Evolutionary conservation across 2,888 invertebrate genomes (phyloP), one percentile per base, ranked within the genome.

Genomic region (Chesias legatella): DNA sequence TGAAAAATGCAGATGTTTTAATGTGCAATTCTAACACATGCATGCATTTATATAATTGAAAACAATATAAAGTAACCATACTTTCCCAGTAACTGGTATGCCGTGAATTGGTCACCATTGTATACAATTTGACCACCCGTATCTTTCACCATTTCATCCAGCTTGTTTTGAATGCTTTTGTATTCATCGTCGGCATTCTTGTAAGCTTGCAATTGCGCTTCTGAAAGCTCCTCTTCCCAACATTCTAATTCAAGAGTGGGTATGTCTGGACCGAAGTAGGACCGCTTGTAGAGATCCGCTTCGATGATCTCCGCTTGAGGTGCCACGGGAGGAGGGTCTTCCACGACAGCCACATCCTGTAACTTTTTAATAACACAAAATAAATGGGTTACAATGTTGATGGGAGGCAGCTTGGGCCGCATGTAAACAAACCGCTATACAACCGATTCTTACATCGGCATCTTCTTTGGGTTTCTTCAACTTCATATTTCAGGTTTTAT

Each of bases 151-250:
- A 91, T 81, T 7, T 89, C 86, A 60, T 92, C 91, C 0, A 93
- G 66, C 44, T 91, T 91, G 47, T 76, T 88, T 52, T 91, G 91
- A 31, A 93, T 89, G 43, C 90, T 91, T 60, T 91, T 90, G 56
- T 92, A 92, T 60, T 94, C 94, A 46, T 91, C 90, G 50, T 92
- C 90, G 6, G 91, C 90, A 71, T 90, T 90, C 51, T 91, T 90
- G 53, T 90, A 91, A 0, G 90, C 90, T 28, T 90, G 89, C 9
- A 91, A 66, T 68, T 94, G 94, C 1, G 85, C 90, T 34, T 92
- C 90, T 0, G 92, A 91, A 0, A 94, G 78, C 27, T 92, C 92
- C 46, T 95, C 95, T 23, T 92, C 91, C 89, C 90, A 92, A 63
- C 92, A 93, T 55, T 94, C 94, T 65, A 95, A 84, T 43, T 92